Conservation (phyloP, 2,888 invertebrate genomes). For the Lingula anatina region DNA sequence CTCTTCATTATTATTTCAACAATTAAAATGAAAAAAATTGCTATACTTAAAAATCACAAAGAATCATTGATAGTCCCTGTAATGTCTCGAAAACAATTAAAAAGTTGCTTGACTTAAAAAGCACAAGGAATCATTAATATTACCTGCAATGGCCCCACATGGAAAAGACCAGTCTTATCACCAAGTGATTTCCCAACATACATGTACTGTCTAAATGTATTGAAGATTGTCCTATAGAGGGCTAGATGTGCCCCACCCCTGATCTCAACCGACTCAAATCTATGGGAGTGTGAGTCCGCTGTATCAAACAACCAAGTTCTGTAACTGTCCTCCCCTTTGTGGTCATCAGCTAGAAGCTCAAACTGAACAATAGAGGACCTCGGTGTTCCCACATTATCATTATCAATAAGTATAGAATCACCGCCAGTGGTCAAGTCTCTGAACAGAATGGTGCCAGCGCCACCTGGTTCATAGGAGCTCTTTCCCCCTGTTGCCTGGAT, state of each 20-base stretch:
- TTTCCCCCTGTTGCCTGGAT: slow-evolving; percentile 21
- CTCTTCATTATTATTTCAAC: too few species aligned
- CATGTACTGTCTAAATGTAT: slow-evolving; percentile 21
- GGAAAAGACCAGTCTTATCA: slow-evolving; percentile 19
- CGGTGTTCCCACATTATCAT: slow-evolving; percentile 21
- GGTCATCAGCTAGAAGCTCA: slow-evolving; percentile 16
- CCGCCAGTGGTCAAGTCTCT: slow-evolving; percentile 7
- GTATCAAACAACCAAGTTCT: slow-evolving; percentile 28
- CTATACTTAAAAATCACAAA: too few species aligned
- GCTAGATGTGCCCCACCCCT: slow-evolving; percentile 26
- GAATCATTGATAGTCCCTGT: too few species aligned
- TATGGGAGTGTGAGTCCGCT: slow-evolving; percentile 8
- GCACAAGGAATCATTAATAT: too few species aligned
- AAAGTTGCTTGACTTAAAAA: too few species aligned
- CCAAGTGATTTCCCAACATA: slow-evolving; percentile 20
- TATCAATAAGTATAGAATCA: slow-evolving; percentile 10
- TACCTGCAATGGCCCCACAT: slow-evolving; percentile 15
- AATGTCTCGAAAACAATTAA: too few species aligned
- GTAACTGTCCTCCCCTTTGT: slow-evolving; percentile 19
- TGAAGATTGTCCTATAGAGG: slow-evolving; percentile 20
- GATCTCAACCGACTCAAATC: slow-evolving; percentile 15
- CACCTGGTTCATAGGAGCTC: slow-evolving; percentile 28
- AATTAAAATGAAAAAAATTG: too few species aligned
- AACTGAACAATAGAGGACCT: slow-evolving; percentile 17
- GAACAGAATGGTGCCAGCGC: slow-evolving; percentile 26